Evolutionary conservation across 2,113 vertebrate species (phyloP), one percentile per base, ranked within the genome.

Genomic region (Nothoprocta pentlandii): DNA sequence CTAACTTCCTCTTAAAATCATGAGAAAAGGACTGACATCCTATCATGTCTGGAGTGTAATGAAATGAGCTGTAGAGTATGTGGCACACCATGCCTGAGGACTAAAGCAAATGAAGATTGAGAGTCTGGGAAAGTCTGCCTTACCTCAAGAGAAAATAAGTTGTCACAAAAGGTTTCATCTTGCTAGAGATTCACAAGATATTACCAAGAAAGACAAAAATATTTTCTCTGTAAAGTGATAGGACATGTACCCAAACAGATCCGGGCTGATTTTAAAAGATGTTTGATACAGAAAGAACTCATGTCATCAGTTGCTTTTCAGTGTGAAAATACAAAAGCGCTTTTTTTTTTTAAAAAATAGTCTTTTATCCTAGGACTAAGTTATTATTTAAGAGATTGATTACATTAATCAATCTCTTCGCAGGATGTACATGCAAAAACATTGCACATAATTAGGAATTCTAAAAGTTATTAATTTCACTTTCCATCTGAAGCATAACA

Each of bases 401-500:
- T 46, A 34, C 3, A 58, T 36, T 36, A 85, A 75, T 79, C 63
- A 79, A 79, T 39, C 51, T 95, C 63, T 69, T 93, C 77, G 87
- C 54, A 89, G 78, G 2, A 77, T 9, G 32, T 10, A 79, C 47
- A 68, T 0, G 5, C 76, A 92, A 85, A 93, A 87, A 89, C 7
- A 67, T 7, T 51, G 73, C 4, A 3, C 66, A 92, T 53, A 68
- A 75, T 82, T 70, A 86, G 62, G 71, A 53, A 94, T 94, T 93
- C 96, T 67, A 59, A 96, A 97, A 97, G 90, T 88, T 96, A 94
- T 87, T 85, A 89, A 86, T 94, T 94, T 81, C 89, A 61, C 46
- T 94, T 94, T 81, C 66, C 71, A 90, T 89, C 70, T 96, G 69
- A 87, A 96, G 95, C 63, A 84, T 69, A 92, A 80, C 70, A 91